Conservation (phyloP, 2,113 vertebrate genomes). For the Embiotoca jacksoni region DNA sequence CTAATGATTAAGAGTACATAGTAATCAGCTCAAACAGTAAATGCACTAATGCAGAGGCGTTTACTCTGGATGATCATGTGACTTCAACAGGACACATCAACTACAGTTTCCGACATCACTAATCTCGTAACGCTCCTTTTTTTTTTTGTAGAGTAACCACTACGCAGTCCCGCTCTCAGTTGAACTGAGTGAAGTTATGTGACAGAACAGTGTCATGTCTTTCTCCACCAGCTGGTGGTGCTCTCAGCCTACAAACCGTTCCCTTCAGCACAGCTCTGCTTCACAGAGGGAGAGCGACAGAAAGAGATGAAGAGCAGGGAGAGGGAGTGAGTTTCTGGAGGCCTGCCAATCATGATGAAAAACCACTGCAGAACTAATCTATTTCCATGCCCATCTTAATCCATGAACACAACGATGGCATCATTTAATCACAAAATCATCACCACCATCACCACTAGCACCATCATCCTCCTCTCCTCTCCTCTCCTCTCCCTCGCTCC, state of each 20-base stretch:
- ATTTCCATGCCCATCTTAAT: constrained; percentile 85
- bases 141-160: too few species aligned
- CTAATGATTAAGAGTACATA: too few species aligned
- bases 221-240: constrained; percentile 76
- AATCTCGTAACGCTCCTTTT: too few species aligned
- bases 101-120: too few species aligned
- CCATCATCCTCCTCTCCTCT: constrained; percentile 60
- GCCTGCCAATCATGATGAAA: constrained; percentile 83
- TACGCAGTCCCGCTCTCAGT: neutral
- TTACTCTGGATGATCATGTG: too few species aligned
- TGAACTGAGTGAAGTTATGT: neutral
- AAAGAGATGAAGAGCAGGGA: neutral
- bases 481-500: constrained; percentile 6
- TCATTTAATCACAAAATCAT: constrained; percentile 86
- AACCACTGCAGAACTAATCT: constrained; percentile 85
- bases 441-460: constrained; percentile 69
- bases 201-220: neutral
- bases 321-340: constrained; percentile 74
- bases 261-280: neutral
- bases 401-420: constrained; percentile 82
- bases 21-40: too few species aligned
- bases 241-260: constrained; percentile 64
- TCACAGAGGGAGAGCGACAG: neutral
- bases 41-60: too few species aligned
- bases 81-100: too few species aligned